phyloP scores from a whole-genome alignment of 2,113 vertebrate genomes.

The Papio anubis region DNA sequence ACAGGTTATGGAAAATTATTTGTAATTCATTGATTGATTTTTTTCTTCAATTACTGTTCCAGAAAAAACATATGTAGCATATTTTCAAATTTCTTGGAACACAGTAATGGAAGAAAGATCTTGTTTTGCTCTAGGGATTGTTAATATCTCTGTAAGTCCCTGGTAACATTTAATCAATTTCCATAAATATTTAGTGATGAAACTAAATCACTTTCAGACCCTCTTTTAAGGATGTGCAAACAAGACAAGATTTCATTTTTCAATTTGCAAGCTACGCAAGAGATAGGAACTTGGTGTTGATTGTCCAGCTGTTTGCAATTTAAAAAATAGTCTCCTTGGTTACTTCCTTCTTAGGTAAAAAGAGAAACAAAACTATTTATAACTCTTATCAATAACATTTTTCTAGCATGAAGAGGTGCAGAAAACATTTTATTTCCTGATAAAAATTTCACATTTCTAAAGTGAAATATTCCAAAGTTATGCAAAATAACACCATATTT shows the following conservation, averaged over 20 bases:
- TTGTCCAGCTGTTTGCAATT: constrained; percentile 55
- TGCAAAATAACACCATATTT: background rate
- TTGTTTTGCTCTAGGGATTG: constrained; percentile 22
- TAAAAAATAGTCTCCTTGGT: constrained; percentile 40
- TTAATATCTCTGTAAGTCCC: constrained; percentile 1
- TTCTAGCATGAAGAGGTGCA: constrained; percentile 48
- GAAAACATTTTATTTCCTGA: constrained; percentile 45
- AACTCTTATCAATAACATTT: constrained; percentile 63
- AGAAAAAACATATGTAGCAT: background rate
- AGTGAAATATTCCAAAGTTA: constrained; percentile 21
- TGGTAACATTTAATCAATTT: constrained; percentile 50
- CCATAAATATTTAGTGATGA: constrained; percentile 45
- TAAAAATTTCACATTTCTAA: constrained; percentile 57
- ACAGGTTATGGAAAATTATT: background rate
- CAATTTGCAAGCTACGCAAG: background rate
- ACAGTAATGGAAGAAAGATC: background rate
- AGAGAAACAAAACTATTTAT: constrained; percentile 45
- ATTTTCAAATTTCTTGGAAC: constrained; percentile 37
- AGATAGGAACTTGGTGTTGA: constrained; percentile 31
- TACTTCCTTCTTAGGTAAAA: background rate
- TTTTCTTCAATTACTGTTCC: background rate
- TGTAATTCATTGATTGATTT: background rate
- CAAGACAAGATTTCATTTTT: constrained; percentile 47
- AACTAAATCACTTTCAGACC: constrained; percentile 47
- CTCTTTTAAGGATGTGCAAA: constrained; percentile 36